Conservation (phyloP, 2,888 invertebrate species). For the Scaptomyza flava region DNA sequence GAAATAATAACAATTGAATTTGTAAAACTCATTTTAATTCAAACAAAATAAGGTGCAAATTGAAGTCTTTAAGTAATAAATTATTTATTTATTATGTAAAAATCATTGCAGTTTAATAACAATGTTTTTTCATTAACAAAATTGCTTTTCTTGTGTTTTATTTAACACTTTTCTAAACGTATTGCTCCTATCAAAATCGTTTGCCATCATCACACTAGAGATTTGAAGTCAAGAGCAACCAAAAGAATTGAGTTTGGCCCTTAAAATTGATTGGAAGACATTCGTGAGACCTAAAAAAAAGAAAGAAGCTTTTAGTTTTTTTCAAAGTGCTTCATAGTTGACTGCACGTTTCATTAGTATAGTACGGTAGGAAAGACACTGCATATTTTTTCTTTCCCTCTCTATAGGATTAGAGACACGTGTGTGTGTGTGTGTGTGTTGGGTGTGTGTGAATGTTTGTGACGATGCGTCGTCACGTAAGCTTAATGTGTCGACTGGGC, state of each 20-base stretch:
- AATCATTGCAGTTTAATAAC: not conserved
- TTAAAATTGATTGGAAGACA: slow-evolving; percentile 26
- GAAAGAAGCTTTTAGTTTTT: not conserved
- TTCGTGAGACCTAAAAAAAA: slow-evolving; percentile 6
- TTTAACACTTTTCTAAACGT: not conserved
- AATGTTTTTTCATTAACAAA: slow-evolving; percentile 1
- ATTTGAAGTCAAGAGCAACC: slow-evolving; percentile 1
- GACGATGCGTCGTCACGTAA: slow-evolving; percentile 32
- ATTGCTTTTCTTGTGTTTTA: not conserved
- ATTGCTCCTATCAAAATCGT: not conserved
- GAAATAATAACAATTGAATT: no score
- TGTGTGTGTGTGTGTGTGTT: slow-evolving; percentile 2
- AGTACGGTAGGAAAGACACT: slow-evolving; percentile 2
- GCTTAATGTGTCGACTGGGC: slow-evolving; percentile 46
- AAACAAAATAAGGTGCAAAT: no score
- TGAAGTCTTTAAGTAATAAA: no score
- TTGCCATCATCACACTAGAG: not conserved
- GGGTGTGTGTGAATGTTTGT: slow-evolving; percentile 18
- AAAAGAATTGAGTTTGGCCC: slow-evolving; percentile 7
- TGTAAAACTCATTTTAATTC: no score
- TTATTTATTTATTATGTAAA: no score
- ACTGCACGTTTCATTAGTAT: slow-evolving; percentile 29
- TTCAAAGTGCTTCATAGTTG: slow-evolving; percentile 31
- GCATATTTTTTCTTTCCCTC: not conserved
- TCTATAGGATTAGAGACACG: slow-evolving; percentile 4